Percentiles rank a stretch among this genome's conserved stretches.
These are phyloP conservation scores for Psylliodes chrysocephalus DNA, from an alignment of 2,888 invertebrate genomes.

Conservation along the genomic window DNA sequence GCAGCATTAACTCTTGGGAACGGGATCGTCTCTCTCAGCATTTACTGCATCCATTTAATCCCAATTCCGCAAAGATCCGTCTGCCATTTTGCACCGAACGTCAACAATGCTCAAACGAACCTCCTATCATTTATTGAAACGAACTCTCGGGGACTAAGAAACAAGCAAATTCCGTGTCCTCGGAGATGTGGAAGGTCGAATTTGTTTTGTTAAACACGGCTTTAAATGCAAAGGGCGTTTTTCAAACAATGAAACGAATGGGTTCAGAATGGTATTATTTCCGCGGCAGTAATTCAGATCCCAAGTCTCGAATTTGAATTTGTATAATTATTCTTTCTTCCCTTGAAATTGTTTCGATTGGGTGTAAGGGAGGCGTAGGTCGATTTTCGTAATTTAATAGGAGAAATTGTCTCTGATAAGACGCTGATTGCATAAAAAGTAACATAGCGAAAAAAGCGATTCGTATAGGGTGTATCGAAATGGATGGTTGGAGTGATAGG, in stretches of 20 bases:
- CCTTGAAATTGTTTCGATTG: slow-evolving; percentile 1
- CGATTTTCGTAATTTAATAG: not conserved
- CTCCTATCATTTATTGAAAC: slow-evolving; percentile 5
- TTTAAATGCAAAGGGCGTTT: slow-evolving; percentile 28
- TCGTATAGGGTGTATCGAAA: too few species aligned
- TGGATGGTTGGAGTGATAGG: too few species aligned
- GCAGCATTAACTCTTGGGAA: too few species aligned
- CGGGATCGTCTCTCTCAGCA: too few species aligned
- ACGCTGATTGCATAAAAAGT: too few species aligned
- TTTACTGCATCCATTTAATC: too few species aligned
- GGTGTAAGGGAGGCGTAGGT: not conserved
- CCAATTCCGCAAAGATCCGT: not conserved
- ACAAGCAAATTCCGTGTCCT: slow-evolving; percentile 4
- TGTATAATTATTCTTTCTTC: slow-evolving; percentile 31
- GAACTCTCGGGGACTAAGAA: not conserved
- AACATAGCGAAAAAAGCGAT: too few species aligned
- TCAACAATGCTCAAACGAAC: not conserved
- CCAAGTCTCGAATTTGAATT: slow-evolving; percentile 28
- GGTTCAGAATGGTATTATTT: slow-evolving; percentile 31
- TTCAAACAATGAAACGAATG: slow-evolving; percentile 31
- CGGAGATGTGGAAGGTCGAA: slow-evolving; percentile 14
- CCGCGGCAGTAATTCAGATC: slow-evolving; percentile 27
- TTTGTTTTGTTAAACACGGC: slow-evolving; percentile 24
- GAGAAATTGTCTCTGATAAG: too few species aligned
- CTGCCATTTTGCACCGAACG: not conserved